phyloP scores from a whole-genome alignment of 2,113 vertebrate species.

The Nesogale talazaci region DNA sequence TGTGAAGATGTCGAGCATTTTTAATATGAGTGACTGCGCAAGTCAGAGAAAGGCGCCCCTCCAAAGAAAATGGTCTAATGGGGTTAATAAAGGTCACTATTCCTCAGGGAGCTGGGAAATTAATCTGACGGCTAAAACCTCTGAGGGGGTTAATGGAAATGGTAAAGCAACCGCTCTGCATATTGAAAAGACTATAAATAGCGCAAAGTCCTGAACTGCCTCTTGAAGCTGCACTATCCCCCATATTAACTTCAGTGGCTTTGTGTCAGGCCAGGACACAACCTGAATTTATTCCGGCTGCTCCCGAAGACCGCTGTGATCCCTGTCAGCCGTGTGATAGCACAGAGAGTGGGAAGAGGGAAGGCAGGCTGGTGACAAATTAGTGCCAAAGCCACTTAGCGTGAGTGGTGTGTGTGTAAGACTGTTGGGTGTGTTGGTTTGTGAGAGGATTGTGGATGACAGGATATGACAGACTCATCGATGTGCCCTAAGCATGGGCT shows the following conservation, averaged over 20 bases:
- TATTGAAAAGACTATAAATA: constrained; percentile 73
- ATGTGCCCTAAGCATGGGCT: neutral
- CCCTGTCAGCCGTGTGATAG: constrained; percentile 25
- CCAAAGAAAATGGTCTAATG: constrained; percentile 65
- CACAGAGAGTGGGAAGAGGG: neutral
- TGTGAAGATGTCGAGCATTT: constrained; percentile 28
- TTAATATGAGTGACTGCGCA: neutral
- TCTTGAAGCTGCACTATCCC: neutral
- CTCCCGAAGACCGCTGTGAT: neutral
- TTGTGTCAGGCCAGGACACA: neutral
- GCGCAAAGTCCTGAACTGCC: constrained; percentile 27
- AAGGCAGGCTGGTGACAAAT: constrained; percentile 8
- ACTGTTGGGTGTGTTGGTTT: neutral
- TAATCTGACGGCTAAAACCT: constrained; percentile 65
- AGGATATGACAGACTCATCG: neutral
- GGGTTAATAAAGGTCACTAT: constrained; percentile 69
- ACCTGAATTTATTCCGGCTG: constrained; percentile 5
- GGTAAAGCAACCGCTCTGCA: constrained; percentile 56
- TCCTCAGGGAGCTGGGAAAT: constrained; percentile 69
- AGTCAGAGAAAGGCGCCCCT: constrained; percentile 31
- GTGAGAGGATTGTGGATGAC: constrained; percentile 19
- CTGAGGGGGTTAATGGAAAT: constrained; percentile 70
- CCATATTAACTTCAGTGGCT: constrained; percentile 18
- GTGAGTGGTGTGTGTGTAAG: neutral
- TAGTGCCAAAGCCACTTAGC: neutral